Percentiles rank a stretch among this genome's conserved stretches.
These are phyloP conservation scores for Bursaphelenchus okinawaensis DNA, from an alignment of 2,888 invertebrate genomes.

Conservation along the genomic window DNA sequence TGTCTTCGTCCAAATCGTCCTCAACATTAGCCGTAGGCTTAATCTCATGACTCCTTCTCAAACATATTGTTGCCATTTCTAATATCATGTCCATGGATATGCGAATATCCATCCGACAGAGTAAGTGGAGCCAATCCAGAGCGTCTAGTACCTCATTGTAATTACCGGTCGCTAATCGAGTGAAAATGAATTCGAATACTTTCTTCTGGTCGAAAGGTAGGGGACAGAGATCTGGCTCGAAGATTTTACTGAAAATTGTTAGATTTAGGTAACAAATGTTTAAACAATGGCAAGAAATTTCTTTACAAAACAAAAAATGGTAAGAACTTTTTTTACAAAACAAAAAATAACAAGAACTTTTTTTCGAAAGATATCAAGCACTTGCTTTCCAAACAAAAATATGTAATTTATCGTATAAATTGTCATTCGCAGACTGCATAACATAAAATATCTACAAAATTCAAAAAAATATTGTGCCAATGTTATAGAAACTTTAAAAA, in stretches of 20 bases:
- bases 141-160: constrained; percentile 61
- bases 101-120: constrained; percentile 61
- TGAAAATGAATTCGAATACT: constrained; percentile 86
- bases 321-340: too few species aligned
- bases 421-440: too few species aligned
- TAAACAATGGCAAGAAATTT: neutral
- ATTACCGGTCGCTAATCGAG: constrained; percentile 66
- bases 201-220: constrained; percentile 87
- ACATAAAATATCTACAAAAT: too few species aligned
- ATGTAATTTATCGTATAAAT: too few species aligned
- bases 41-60: constrained; percentile 25
- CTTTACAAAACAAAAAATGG: too few species aligned
- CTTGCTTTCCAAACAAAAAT: neutral
- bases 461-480: too few species aligned
- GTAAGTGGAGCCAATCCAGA: constrained; percentile 61
- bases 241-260: constrained; percentile 71
- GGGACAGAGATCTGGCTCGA: constrained; percentile 91
- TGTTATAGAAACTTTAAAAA: too few species aligned
- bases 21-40: constrained; percentile 31
- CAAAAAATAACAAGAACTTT: neutral
- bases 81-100: constrained; percentile 60
- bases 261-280: neutral
- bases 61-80: constrained; percentile 54
- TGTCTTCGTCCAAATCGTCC: constrained; percentile 45
- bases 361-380: too few species aligned